Evolutionary conservation across 2,888 invertebrate genomes (phyloP), one percentile per base, ranked within the genome.

Genomic region (Therioaphis trifolii): DNA sequence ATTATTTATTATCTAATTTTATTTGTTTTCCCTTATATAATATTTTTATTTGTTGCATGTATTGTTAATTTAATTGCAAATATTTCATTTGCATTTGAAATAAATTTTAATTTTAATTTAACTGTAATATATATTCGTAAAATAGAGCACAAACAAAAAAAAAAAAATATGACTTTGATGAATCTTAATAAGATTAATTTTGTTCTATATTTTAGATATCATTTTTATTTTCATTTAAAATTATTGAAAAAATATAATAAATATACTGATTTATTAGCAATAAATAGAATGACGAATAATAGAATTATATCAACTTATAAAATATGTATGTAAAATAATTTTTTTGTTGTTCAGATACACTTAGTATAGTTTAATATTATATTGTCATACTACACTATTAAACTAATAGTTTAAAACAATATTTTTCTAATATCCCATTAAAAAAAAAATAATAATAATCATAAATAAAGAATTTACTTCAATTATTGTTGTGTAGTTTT

Each of bases 111-210:
- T 0, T 77, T 55, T 40, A 18, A 58, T 43, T 27, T 78, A 66
- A 18, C 21, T 14, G 46, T 66, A 29, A 77, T 5, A 61, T 58
- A 61, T 55, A 69, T 21, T 69, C 1, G 1, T 43, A 58, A 79
- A 68, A 27, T 27, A n/a, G 55, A 69, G n/a, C 68, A 69, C 9
- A 79, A 68, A 78, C 29, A 61, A 14, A 55, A 77, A 78, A 27
- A 61, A 55, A 77, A 49, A 29, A 63, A 55, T 79, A 78, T 79
- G 43, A 79, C 78, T 79, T 69, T 79, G 78, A 79, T 79, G 69
- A 79, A 79, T 69, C 78, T 79, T 58, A 49, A 52, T 49, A 49
- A 52, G 12, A 40, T 78, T 52, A 18, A 52, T 68, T 24, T 52
- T 1, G 7, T 5, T 55, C 55, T 74, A 55, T n/a, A 40, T 68